Conservation (phyloP, 2,888 invertebrate species). For the Hypomecis punctinalis region DNA sequence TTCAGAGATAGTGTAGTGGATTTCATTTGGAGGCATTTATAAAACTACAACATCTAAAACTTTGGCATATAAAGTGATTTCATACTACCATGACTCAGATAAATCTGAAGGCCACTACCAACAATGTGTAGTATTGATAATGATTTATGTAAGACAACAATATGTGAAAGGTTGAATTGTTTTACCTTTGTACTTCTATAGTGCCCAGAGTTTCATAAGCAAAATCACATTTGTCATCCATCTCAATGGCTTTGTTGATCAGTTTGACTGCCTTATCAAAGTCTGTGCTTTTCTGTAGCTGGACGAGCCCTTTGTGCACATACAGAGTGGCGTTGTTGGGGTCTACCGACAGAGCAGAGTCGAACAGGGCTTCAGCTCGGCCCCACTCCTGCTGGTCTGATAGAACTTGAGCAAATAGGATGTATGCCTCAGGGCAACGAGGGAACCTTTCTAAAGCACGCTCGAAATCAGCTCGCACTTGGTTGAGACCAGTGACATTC, state of each 20-base stretch:
- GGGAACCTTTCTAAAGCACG: constrained; percentile 92
- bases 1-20: constrained; percentile 31
- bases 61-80: constrained; percentile 17
- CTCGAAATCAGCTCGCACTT: constrained; percentile 90
- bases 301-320: constrained; percentile 94
- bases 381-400: constrained; percentile 93
- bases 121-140: constrained; percentile 18
- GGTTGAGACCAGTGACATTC: constrained; percentile 86
- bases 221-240: constrained; percentile 97
- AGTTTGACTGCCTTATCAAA: constrained; percentile 91
- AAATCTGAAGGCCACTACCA: constrained; percentile 22
- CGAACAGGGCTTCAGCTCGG: constrained; percentile 92
- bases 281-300: constrained; percentile 94
- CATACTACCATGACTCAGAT: constrained; percentile 26
- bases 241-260: constrained; percentile 92
- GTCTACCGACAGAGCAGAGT: constrained; percentile 92
- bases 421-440: constrained; percentile 93
- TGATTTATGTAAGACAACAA: constrained; percentile 14
- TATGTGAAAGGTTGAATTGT: constrained; percentile 2
- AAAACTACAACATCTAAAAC: constrained; percentile 12
- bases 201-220: constrained; percentile 98
- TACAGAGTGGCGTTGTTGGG: constrained; percentile 93
- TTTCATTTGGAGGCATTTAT: constrained; percentile 10
- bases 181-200: constrained; percentile 95
- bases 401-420: constrained; percentile 95